Percentiles rank a stretch among this genome's conserved stretches.
Evolutionary conservation across 2,888 invertebrate species (phyloP).

Genomic region (Teleogryllus oceanicus): DNA sequence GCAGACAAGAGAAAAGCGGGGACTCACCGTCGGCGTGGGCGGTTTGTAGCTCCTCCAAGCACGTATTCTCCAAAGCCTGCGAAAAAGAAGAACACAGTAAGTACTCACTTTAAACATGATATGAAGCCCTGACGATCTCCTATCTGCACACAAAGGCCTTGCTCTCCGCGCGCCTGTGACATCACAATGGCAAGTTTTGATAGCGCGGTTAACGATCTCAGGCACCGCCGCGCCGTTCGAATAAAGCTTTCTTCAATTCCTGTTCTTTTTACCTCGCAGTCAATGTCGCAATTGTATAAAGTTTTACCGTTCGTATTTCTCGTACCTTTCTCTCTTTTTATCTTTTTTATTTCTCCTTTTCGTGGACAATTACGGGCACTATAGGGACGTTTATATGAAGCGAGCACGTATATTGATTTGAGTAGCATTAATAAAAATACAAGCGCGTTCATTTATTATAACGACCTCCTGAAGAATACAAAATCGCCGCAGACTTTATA

Average conservation of each 20-base stretch:
- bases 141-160: not conserved
- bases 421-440: constrained; percentile 11
- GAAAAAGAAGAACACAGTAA: not conserved
- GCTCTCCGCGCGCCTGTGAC: not conserved
- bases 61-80: not conserved
- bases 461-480: not conserved
- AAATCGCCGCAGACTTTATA: not conserved
- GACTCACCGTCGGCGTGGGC: not conserved
- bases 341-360: not conserved
- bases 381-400: not conserved
- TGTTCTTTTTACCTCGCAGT: not conserved
- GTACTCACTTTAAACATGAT: not conserved
- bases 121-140: not conserved
- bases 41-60: not conserved
- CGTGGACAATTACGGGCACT: not conserved
- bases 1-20: not conserved
- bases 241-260: constrained; percentile 18
- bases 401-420: constrained; percentile 1
- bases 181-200: constrained; percentile 18
- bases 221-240: not conserved
- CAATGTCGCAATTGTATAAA: constrained; percentile 6
- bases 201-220: not conserved
- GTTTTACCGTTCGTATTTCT: constrained; percentile 11
- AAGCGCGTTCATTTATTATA: not conserved
- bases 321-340: not conserved